These are phyloP conservation scores for Scaptomyza montana DNA, from an alignment of 1,140 invertebrate species.

Conservation along the genomic window DNA sequence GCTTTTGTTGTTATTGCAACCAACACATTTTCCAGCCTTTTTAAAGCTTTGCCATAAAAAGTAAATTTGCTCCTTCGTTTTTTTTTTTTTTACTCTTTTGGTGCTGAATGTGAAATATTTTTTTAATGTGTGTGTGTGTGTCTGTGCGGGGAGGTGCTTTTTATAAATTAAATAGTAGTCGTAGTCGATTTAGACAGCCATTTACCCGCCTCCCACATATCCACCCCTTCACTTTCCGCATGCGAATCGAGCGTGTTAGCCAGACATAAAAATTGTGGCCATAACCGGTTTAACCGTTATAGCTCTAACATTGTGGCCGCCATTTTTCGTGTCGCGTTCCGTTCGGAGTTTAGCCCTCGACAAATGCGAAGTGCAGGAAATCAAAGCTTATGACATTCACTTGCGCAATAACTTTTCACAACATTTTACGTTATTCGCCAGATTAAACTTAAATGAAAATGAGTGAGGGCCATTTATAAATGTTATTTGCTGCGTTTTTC, in stretches of 20 bases:
- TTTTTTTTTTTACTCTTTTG: background rate
- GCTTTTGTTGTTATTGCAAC: background rate
- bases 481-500: background rate
- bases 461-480: conserved; percentile 5
- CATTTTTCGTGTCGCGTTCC: conserved; percentile 56
- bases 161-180: conserved; percentile 77
- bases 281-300: conserved; percentile 41
- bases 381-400: conserved; percentile 76
- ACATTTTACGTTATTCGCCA: conserved; percentile 33
- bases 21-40: conserved; percentile 40
- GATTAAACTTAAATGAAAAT: conserved; percentile 15
- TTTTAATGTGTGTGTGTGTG: conserved; percentile 24
- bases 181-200: conserved; percentile 60
- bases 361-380: conserved; percentile 55
- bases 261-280: conserved; percentile 72
- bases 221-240: background rate
- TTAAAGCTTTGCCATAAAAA: conserved; percentile 49
- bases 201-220: background rate
- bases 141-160: conserved; percentile 35
- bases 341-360: conserved; percentile 3
- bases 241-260: conserved; percentile 61
- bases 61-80: conserved; percentile 25
- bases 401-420: conserved; percentile 58
- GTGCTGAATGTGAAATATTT: conserved; percentile 15
- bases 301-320: conserved; percentile 58